Evolutionary conservation across 2,888 invertebrate genomes (phyloP).

Genomic region (Dasypolia templi): DNA sequence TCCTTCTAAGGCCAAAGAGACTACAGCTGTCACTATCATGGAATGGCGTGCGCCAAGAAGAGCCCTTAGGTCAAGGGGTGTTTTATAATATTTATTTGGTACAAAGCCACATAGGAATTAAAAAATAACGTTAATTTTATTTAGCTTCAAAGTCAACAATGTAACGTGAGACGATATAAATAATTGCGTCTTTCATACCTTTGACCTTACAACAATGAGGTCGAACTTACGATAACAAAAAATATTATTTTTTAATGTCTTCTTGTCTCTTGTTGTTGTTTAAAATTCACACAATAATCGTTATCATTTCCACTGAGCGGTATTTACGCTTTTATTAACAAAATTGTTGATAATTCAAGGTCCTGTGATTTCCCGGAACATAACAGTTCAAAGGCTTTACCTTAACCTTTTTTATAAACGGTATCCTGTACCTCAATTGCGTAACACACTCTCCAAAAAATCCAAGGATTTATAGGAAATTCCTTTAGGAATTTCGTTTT

Average conservation of each 20-base stretch:
- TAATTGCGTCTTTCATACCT: constrained; percentile 51
- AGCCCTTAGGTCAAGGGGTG: no score
- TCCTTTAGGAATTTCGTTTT: no score
- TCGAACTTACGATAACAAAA: constrained; percentile 52
- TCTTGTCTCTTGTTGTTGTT: constrained; percentile 31
- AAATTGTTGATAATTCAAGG: constrained; percentile 50
- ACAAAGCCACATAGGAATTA: not conserved
- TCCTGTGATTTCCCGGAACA: constrained; percentile 26
- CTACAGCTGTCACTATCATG: not conserved
- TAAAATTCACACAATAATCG: constrained; percentile 62
- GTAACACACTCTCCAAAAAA: not conserved
- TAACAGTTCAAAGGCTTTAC: constrained; percentile 24
- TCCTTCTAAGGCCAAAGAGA: not conserved
- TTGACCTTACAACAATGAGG: constrained; percentile 61
- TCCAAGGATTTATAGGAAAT: not conserved
- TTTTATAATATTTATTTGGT: no score
- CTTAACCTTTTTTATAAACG: constrained; percentile 32
- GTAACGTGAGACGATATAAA: constrained; percentile 53
- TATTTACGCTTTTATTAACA: constrained; percentile 62
- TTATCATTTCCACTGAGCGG: constrained; percentile 44
- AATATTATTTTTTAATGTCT: constrained; percentile 43
- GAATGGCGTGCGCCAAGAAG: no score
- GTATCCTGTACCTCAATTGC: not conserved
- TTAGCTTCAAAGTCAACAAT: constrained; percentile 43
- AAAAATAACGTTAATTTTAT: not conserved